Base-by-base conservation (phyloP, 64 coral and sea anemone species). In the Platygyra sinensis region DNA sequence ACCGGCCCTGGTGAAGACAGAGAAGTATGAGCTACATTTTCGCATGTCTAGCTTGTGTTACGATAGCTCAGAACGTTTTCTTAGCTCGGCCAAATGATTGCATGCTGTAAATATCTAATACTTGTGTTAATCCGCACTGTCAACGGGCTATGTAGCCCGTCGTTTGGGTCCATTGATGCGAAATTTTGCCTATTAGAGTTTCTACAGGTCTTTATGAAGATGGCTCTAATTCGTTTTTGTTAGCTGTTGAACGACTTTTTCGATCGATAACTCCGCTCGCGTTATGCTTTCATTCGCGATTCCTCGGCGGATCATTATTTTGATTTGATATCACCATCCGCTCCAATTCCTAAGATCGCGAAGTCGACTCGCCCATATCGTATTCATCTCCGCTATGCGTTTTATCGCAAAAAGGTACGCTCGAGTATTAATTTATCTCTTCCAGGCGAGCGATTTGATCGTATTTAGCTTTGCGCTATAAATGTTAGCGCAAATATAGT, bases 21-120 rank as follows among this genome's bases (percentile, higher is more conserved):
- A 85, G 81, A 85, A 85, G 81, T 85, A 85, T 50, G 80, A 15
- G 8, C 19, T 76, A 50, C 5, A 77, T 51, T 8, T 77, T 85
- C n/a, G 19, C 51, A 57, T 29, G 49, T 4, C 74, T n/a, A n/a
- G n/a, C n/a, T 22, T 38, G 18, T 16, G 42, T 46, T 46, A 7
- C 6, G 42, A 46, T 46, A 46, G 20, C 42, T 67, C 11, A 24
- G 81, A 39, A 4, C 12, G 22, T 71, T n/a, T 28, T 46, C 65
- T 25, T 28, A 22, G 24, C 65, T 69, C 22, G 32, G 24, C 19
- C 19, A 29, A 85, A 22, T 85, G 62, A 27, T 50, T 64, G 39
- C 36, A 8, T 51, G 32, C 50, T 52, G 81, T 25, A 50, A 85
- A 85, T 85, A 51, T 72, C 22, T 51, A 13, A 52, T 51, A n/a